Evolutionary conservation across 1,140 invertebrate genomes (phyloP), one percentile per base, ranked within the genome.

Genomic region (Conus ventricosus): DNA sequence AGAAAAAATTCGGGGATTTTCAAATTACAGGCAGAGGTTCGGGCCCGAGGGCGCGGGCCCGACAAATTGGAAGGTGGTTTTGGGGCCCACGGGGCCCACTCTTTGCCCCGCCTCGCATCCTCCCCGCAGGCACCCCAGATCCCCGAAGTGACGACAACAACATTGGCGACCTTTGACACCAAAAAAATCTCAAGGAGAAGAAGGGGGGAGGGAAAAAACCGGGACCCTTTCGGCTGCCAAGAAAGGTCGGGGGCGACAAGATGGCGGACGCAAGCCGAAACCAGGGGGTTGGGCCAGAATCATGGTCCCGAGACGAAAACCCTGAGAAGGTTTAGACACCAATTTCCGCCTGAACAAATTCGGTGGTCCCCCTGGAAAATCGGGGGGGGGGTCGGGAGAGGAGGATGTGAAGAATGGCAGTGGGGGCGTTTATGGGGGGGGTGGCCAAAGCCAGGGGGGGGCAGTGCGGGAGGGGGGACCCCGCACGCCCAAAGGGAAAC

Each of bases 311-410:
- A 67, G 57, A 10, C 80, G 15, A n/a, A n/a, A 90, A 91, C 83
- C 87, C 90, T 53, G 82, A 88, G 63, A 90, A 78, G 81, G 90
- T 86, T 82, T 67, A 27, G 90, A 87, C 88, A 91, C 60, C 57
- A 84, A 85, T 84, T 93, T 91, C 78, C 25, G 81, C 51, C 55
- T 91, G 86, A 91, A 90, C 90, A 4, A 84, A 67, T 90, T 88
- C 88, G 84, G n/a, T 78, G 63, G 60, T 84, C 80, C 20, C 51
- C 20, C 51, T 80, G 39, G 81, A 87, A 83, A 60, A 53, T 76
- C 71, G n/a, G 87, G 39, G 20, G 84, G 67, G 1, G 83, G 88
- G n/a, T 75, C 84, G 10, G 53, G 27, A 4, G 76, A 51, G 27
- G 53, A 27, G 39, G 54, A 84, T 5, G 78, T 75, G 81, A 17